Base-by-base conservation (phyloP, 2,113 vertebrate species). In the Brachionichthys hirsutus region DNA sequence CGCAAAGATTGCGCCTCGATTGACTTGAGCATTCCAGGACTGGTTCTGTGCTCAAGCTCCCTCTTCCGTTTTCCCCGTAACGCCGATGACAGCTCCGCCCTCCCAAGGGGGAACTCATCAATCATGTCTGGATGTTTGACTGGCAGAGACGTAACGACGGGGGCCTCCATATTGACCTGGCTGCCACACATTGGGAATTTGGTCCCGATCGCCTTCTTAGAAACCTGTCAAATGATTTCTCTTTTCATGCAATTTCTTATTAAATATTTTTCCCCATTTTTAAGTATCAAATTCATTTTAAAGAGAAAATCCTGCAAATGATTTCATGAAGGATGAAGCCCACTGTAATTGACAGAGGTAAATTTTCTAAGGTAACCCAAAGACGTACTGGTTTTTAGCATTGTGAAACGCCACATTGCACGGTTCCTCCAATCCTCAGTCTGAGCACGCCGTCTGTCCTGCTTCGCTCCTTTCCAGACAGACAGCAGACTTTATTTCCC, bases 131-230 rank as follows among this genome's bases (percentile, higher is more conserved):
- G 80, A 85, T 91, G 86, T 88, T 88, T 91, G 89, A 90, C 84
- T 90, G 89, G 85, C 89, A 88, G 83, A 73, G 77, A 71, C 87
- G 86, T 90, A 90, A 90, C 88, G 87, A 89, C 88, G 85, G 84
- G 75, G 83, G 83, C 87, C 87, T 81, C 77, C 19, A 75, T 89
- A 90, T 91, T 89, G 90, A 92, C 88, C 84, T 45, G 49, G 56
- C 80, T 86, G 81, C 78, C 83, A 84, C 76, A 87, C 77, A 67
- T 75, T 81, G 73, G 83, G 87, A 88, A 85, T 82, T 68, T 58
- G 71, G 69, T 83, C 78, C 84, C 72, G 62, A 68, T 80, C 54
- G 38, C 73, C 84, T 64, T 80, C 86, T 84, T 75, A 77, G 72
- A 84, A 85, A 86, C 67, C 78, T 68, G 64, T 87, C 72, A 79